These are phyloP conservation scores for Psittacula cyanocephala DNA, from an alignment of 2,113 vertebrate genomes.

Conservation along the genomic window DNA sequence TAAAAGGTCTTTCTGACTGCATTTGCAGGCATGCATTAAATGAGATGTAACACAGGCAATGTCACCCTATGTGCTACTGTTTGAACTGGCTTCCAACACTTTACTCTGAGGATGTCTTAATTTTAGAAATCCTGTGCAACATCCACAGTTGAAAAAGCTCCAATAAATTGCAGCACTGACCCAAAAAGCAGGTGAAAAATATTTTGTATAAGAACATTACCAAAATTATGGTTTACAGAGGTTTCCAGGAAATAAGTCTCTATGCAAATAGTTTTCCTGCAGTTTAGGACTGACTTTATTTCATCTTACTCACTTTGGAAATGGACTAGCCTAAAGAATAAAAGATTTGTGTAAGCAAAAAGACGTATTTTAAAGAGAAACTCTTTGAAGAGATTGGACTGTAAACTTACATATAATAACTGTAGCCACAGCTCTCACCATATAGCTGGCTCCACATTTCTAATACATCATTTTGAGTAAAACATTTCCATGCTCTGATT, in stretches of 20 bases:
- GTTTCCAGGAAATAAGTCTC: background rate
- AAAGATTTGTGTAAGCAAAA: background rate
- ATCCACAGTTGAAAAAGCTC: background rate
- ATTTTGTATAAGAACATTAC: background rate
- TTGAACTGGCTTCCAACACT: background rate
- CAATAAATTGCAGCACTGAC: background rate
- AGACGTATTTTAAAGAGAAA: background rate
- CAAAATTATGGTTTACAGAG: background rate
- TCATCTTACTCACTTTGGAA: background rate
- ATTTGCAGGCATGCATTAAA: background rate
- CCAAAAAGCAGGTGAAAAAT: background rate
- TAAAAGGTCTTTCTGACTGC: background rate
- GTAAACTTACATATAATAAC: background rate
- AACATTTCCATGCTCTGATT: background rate
- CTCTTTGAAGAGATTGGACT: background rate
- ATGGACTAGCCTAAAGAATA: background rate
- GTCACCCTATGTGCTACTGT: background rate
- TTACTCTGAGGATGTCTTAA: background rate
- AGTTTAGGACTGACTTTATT: background rate
- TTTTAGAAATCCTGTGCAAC: background rate
- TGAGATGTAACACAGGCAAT: background rate
- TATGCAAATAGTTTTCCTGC: background rate
- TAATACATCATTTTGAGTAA: background rate
- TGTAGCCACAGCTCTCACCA: background rate
- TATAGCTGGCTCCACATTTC: background rate